Conservation (phyloP, 2,888 invertebrate species). For the Piscicola geometra region DNA sequence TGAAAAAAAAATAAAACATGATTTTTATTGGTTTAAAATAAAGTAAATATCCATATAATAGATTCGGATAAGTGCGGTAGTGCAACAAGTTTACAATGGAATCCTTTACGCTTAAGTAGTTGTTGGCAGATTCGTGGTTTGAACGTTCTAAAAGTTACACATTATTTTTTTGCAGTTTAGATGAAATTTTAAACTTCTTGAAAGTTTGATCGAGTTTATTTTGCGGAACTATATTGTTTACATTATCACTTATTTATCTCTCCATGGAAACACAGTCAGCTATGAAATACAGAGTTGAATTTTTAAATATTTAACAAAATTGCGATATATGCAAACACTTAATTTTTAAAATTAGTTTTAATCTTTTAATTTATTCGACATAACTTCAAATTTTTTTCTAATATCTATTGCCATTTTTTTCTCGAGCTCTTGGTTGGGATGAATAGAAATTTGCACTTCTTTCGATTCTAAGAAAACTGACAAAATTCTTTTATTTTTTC, state of each 20-base stretch:
- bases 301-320: no score
- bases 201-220: neutral
- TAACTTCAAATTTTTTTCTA: conserved; percentile 1
- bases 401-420: neutral
- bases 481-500: neutral
- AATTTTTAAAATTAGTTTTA: neutral
- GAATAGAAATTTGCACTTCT: neutral
- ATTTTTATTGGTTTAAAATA: neutral
- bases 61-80: neutral
- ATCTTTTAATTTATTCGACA: neutral
- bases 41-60: no score
- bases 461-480: neutral
- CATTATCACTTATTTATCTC: conserved; percentile 12
- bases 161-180: neutral
- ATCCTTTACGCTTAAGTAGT: neutral
- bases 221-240: conserved; percentile 11
- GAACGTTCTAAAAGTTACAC: no score
- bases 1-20: neutral
- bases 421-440: neutral
- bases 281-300: no score
- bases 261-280: conserved; percentile 6
- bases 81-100: neutral
- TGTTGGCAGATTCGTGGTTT: no score
- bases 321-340: no score
- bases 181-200: neutral